These are phyloP conservation scores for Heterotilapia buettikoferi DNA, from an alignment of 2,113 vertebrate genomes.

Conservation along the genomic window DNA sequence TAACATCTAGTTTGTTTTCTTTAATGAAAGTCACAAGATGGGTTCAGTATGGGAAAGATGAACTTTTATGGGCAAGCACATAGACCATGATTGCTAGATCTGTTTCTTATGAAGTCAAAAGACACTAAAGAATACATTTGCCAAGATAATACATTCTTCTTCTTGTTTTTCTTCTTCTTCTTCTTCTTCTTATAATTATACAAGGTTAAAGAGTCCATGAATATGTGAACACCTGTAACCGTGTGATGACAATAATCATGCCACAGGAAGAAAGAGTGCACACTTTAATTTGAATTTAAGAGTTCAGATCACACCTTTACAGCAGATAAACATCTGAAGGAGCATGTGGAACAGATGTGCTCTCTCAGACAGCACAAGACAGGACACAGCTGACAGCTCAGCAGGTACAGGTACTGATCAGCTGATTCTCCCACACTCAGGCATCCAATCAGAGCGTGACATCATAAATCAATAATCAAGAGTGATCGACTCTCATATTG, in stretches of 20 bases:
- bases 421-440: neutral
- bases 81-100: neutral
- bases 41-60: neutral
- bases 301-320: neutral
- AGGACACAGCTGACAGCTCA: neutral
- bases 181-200: neutral
- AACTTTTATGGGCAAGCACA: neutral
- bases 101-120: neutral
- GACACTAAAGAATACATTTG: neutral
- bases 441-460: neutral
- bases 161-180: neutral
- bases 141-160: neutral
- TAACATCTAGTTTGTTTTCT: neutral
- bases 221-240: neutral
- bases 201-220: neutral
- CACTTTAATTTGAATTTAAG: neutral
- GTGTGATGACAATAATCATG: neutral
- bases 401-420: no score
- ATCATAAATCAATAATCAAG: neutral
- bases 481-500: neutral
- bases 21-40: neutral
- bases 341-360: neutral
- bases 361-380: neutral
- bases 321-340: neutral
- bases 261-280: neutral